Evolutionary conservation across 64 coral and sea anemone genomes (phyloP).

Genomic region (Porites lutea): DNA sequence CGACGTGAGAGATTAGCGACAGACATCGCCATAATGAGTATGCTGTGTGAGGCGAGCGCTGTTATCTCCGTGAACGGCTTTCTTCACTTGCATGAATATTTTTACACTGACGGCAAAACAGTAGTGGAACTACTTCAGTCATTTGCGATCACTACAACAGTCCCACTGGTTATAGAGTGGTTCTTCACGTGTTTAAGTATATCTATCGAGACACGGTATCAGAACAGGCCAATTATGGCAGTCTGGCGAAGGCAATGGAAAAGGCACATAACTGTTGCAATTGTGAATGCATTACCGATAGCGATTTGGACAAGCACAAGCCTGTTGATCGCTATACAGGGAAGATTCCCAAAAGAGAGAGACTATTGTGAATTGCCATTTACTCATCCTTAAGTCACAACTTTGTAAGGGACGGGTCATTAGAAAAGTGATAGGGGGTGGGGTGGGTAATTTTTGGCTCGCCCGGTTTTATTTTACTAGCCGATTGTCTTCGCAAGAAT

Average conservation of each 20-base stretch:
- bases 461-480: no score
- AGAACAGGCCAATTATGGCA: neutral
- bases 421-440: no score
- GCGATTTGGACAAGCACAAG: neutral
- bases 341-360: no score
- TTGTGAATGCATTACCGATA: no score
- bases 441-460: no score
- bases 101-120: neutral
- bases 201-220: neutral
- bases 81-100: neutral
- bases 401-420: no score
- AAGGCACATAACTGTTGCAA: no score
- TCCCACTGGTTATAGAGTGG: neutral
- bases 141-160: neutral
- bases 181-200: neutral
- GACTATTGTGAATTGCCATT: no score
- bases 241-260: neutral
- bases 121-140: neutral
- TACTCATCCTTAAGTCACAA: no score
- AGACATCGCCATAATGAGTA: neutral
- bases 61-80: neutral
- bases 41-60: neutral
- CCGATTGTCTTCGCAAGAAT: no score
- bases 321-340: no score
- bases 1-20: no score